Evolutionary conservation across 2,888 invertebrate genomes (phyloP).

Genomic region (Eristalinus aeneus): DNA sequence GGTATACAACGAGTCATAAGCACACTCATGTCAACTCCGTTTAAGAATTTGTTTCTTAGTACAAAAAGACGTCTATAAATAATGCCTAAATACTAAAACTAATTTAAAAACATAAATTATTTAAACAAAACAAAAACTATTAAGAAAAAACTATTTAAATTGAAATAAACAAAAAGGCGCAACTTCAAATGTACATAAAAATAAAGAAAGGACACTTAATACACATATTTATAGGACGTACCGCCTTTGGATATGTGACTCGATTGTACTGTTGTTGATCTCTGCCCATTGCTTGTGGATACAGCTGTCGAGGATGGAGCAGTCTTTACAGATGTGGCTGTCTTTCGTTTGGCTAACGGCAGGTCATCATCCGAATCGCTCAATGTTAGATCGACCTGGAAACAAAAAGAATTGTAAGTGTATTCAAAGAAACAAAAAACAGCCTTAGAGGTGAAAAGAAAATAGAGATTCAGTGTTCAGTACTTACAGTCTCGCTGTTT

Average conservation of each 20-base stretch:
- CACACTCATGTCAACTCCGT: background rate
- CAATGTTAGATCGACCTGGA: constrained; percentile 85
- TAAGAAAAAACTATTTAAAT: background rate
- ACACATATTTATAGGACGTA: constrained; percentile 64
- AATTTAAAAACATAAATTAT: constrained; percentile 16
- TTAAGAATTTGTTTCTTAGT: background rate
- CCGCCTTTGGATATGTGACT: constrained; percentile 66
- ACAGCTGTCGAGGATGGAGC: constrained; percentile 76
- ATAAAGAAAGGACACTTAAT: constrained; percentile 41
- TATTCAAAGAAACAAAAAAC: background rate
- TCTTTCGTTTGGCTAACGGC: constrained; percentile 84
- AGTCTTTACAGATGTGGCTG: constrained; percentile 75
- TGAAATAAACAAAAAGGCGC: constrained; percentile 13
- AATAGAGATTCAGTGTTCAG: background rate
- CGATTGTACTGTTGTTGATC: constrained; percentile 56
- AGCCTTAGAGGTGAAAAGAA: background rate
- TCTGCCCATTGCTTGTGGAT: constrained; percentile 72
- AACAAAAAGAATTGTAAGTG: no score
- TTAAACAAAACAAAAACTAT: background rate
- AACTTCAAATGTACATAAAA: constrained; percentile 36
- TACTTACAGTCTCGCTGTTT: constrained; percentile 79
- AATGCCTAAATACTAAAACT: constrained; percentile 23
- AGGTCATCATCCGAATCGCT: constrained; percentile 88
- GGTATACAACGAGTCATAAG: background rate
- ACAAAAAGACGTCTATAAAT: background rate